phyloP scores from a whole-genome alignment of 2,113 vertebrate species.

The Elachura formosa region DNA sequence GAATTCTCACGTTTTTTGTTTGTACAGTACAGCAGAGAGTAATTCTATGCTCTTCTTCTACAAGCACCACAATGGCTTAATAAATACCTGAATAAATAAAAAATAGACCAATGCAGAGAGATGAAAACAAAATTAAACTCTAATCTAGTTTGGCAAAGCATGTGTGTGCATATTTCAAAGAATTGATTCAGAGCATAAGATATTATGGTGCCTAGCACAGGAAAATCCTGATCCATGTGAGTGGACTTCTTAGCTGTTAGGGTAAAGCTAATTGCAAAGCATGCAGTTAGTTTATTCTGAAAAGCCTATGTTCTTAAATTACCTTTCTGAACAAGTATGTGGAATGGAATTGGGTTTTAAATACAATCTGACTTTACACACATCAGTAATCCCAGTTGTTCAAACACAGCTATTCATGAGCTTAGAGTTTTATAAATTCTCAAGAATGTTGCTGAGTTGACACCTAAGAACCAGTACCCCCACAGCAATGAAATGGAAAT shows the following conservation, averaged over 20 bases:
- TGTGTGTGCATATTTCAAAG: background rate
- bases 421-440: background rate
- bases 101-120: background rate
- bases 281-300: background rate
- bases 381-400: background rate
- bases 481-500: background rate
- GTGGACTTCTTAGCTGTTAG: background rate
- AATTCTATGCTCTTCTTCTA: constrained; percentile 9
- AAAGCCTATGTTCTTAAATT: background rate
- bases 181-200: background rate
- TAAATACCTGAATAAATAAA: constrained; percentile 18
- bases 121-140: background rate
- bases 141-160: background rate
- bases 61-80: background rate
- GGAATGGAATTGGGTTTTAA: background rate
- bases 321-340: background rate
- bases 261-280: background rate
- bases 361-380: background rate
- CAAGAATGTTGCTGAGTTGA: background rate
- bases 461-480: background rate
- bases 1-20: constrained; percentile 16
- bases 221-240: background rate
- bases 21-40: background rate
- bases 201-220: background rate
- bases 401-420: background rate